phyloP scores from a whole-genome alignment of 2,888 invertebrate species.

The Kryphioiulus occultus region DNA sequence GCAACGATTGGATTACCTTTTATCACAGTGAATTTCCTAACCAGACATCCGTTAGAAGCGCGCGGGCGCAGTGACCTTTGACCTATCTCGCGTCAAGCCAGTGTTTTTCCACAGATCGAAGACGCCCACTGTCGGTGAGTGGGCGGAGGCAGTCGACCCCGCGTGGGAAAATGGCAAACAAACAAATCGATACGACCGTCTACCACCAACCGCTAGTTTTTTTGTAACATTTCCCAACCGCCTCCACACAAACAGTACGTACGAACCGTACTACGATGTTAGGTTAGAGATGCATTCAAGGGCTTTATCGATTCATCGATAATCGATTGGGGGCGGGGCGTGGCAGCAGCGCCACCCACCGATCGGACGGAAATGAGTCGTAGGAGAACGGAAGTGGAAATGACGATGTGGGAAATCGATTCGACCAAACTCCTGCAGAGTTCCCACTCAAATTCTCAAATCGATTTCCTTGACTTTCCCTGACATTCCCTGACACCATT shows the following conservation, averaged over 20 bases:
- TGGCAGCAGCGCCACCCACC: not conserved
- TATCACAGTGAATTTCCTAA: too few relatives aligned
- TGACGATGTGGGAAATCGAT: not conserved
- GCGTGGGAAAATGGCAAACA: not conserved
- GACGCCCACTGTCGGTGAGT: not conserved
- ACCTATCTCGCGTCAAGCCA: not conserved
- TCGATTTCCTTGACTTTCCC: too few relatives aligned
- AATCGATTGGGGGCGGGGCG: not conserved
- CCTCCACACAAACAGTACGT: not conserved
- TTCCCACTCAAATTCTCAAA: too few relatives aligned
- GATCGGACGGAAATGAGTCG: not conserved
- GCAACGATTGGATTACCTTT: too few relatives aligned
- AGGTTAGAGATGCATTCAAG: not conserved
- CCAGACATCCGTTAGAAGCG: not conserved
- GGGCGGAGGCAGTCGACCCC: not conserved
- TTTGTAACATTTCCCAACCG: not conserved
- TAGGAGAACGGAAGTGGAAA: not conserved
- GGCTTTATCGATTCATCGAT: constrained; percentile 23
- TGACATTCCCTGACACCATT: too few relatives aligned
- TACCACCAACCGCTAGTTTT: not conserved
- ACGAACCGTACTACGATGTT: too few relatives aligned
- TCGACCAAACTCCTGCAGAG: too few relatives aligned
- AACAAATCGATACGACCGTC: not conserved
- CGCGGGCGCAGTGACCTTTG: not conserved
- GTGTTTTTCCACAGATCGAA: not conserved